phyloP scores from a whole-genome alignment of 2,113 vertebrate species.

The Antennarius striatus region DNA sequence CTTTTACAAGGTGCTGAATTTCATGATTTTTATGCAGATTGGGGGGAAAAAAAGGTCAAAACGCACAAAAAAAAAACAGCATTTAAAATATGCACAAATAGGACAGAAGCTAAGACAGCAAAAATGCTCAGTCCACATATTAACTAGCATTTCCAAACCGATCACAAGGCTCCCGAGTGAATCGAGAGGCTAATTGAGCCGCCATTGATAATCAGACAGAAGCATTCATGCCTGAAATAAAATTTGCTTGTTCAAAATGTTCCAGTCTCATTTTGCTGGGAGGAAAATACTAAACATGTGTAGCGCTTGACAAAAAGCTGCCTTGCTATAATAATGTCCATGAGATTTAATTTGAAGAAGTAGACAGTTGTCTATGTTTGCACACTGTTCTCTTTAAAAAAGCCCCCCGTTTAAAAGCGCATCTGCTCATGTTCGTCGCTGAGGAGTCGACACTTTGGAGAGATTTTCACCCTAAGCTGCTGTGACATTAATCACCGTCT shows the following conservation, averaged over 20 bases:
- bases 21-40: no score
- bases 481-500: not conserved
- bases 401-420: not conserved
- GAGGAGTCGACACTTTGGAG: not conserved
- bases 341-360: no score
- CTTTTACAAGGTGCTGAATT: no score
- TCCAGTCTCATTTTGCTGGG: conserved; percentile 37
- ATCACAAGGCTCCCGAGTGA: conserved; percentile 1
- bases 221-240: conserved; percentile 10
- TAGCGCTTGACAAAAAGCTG: not conserved
- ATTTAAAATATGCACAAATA: conserved; percentile 11
- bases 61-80: conserved; percentile 4
- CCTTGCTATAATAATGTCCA: not conserved
- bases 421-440: not conserved
- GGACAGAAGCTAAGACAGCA: not conserved
- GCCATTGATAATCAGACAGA: conserved; percentile 12
- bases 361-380: not conserved
- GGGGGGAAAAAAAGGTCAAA: no score
- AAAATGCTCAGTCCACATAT: not conserved
- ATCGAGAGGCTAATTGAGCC: not conserved
- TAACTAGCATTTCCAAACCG: not conserved
- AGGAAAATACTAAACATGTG: conserved; percentile 61
- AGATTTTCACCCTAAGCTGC: not conserved
- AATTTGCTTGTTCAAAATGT: conserved; percentile 34
- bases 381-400: not conserved